Evolutionary conservation across 1,140 invertebrate genomes (phyloP), one percentile per base, ranked within the genome.

Genomic region (Hyles euphorbiae): DNA sequence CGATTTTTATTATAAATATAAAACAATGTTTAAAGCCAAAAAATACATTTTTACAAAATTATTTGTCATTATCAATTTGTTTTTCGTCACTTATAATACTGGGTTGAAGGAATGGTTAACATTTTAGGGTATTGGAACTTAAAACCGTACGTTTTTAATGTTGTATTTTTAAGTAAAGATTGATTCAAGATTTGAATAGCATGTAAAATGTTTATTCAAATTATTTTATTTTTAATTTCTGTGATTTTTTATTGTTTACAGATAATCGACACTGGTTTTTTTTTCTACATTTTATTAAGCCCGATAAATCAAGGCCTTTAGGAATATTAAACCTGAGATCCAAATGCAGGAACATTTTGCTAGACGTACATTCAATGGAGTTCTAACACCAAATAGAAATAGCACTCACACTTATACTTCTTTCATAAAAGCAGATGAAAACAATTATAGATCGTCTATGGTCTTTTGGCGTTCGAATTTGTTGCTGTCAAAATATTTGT

Each of bases 1-100:
- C 74, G 80, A 69, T 86, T 87, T 70, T 60, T 58, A 43, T 68
- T 78, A 86, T 84, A 81, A 85, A 83, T 83, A 84, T 85, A 82
- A 72, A 52, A 34, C 33, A 33, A 54, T 40, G 22, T 54, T 58
- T 58, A 52, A 52, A 58, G 56, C 56, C 56, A 58, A 56, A 22
- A 53, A 56, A 47, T 63, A 75, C 68, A 60, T 53, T n/a, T 12
- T 53, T 47, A 34, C 54, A 22, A 22, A 22, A 56, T 56, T 33
- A 47, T 56, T 56, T 56, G 32, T 56, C 32, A 48, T 34, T 34
- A 53, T 53, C 36, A 11, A 32, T 45, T 5, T 45, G 3, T 46
- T 47, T 22, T 22, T 22, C 22, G 46, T 56, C 44, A 56, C 34
- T 56, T 34, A 22, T 56, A 56, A 56, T 56, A 56, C 45, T 56